Base-by-base conservation (phyloP, 2,797 vertebrate genomes). In the Fistularia tabacaria region DNA sequence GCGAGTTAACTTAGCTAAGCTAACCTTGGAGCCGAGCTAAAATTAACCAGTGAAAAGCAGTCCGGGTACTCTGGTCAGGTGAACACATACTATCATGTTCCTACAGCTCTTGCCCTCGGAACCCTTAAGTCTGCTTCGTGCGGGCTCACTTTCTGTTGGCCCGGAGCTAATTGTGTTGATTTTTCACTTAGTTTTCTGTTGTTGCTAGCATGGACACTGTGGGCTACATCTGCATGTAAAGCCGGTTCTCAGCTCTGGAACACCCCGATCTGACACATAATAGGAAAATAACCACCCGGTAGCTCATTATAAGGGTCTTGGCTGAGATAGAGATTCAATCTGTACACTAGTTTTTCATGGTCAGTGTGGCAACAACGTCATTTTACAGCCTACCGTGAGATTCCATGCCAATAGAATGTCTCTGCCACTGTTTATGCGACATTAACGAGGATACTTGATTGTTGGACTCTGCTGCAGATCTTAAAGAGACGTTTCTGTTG, bases 11-110 rank as follows among this genome's bases (percentile, higher is more conserved):
- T 63, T 66, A 62, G 64, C 69, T 44, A 36, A 48, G 71, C 75
- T 71, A 71, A 71, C 62, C 49, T 67, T 59, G 54, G 65, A 66
- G 43, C 42, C 55, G 57, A 54, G 63, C 40, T 61, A 46, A 65
- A 6, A 43, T 50, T 13, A 64, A 9, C 45, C 40, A 15, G 40
- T 7, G 9, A 57, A 57, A 57, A 40, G 42, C n/a, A 54, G 41
- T 53, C 25, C 42, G 25, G 0, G 14, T 15, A 3, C 38, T 42
- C 38, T 40, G 14, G 25, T 46, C 6, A 40, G 15, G 14, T 46
- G 9, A 8, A 49, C 1, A 10, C 39, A 7, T 46, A 5, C 7
- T 46, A 46, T 39, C 37, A 3, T 25, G 25, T 25, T 25, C 25
- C 25, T 25, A 5, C 25, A 25, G 25, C 25, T 25, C 25, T 2